Evolutionary conservation across 2,888 invertebrate genomes (phyloP).

Genomic region (Cyclophora punctaria): DNA sequence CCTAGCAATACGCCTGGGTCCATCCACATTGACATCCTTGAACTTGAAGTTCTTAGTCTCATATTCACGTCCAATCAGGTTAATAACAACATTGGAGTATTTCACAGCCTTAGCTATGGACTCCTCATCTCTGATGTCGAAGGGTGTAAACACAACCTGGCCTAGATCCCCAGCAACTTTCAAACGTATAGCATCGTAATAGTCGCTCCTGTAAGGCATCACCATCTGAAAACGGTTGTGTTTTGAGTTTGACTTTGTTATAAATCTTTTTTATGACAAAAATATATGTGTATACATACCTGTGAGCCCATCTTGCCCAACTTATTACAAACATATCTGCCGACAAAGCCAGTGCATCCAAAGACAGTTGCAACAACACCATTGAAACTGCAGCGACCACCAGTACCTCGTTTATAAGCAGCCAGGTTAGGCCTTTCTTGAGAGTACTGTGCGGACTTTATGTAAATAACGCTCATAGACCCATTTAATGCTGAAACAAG

Average conservation of each 20-base stretch:
- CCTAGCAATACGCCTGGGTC: conserved; percentile 88
- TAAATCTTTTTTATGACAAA: background rate
- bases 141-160: conserved; percentile 93
- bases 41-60: conserved; percentile 94
- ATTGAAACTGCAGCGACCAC: conserved; percentile 96
- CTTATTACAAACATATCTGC: conserved; percentile 89
- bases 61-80: conserved; percentile 92
- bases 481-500: conserved; percentile 52
- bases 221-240: conserved; percentile 80
- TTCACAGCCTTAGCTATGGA: conserved; percentile 88
- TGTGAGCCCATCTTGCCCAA: conserved; percentile 92
- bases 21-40: conserved; percentile 90
- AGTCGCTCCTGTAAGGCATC: conserved; percentile 93
- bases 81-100: conserved; percentile 98
- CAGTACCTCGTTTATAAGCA: conserved; percentile 86
- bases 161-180: conserved; percentile 96
- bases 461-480: conserved; percentile 57
- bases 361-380: conserved; percentile 99
- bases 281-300: conserved; percentile 46
- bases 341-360: conserved; percentile 93
- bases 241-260: too few species aligned
- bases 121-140: conserved; percentile 87
- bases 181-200: conserved; percentile 83
- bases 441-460: conserved; percentile 67
- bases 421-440: conserved; percentile 76